Percentiles rank a stretch among this genome's conserved stretches.
Conservation (phyloP, 1,140 invertebrate species). For the Lordiphosa collinella region DNA sequence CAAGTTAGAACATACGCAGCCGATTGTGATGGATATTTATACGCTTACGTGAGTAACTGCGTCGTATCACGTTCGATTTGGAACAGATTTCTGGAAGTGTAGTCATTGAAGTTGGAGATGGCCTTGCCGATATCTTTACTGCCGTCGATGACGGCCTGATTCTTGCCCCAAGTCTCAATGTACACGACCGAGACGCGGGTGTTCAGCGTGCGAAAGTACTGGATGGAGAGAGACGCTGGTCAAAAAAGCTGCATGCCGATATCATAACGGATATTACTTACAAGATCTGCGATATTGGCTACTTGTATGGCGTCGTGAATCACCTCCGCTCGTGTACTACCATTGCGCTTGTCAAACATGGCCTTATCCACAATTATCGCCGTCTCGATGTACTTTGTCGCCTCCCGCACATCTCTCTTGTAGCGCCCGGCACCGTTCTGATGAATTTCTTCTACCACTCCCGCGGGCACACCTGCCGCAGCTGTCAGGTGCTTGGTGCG, state of each 20-base stretch:
- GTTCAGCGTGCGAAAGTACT: constrained; percentile 96
- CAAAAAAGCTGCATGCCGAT: not conserved
- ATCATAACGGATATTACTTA: constrained; percentile 81
- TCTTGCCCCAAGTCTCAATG: constrained; percentile 96
- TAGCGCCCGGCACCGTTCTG: constrained; percentile 80
- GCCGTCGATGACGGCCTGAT: constrained; percentile 89
- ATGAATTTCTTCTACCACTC: constrained; percentile 80
- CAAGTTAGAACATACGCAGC: not conserved
- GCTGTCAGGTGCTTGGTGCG: constrained; percentile 83
- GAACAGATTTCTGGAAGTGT: constrained; percentile 90
- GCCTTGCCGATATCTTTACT: constrained; percentile 92
- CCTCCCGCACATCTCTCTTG: constrained; percentile 90
- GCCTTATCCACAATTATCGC: constrained; percentile 95
- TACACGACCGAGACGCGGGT: constrained; percentile 96
- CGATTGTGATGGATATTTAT: not conserved
- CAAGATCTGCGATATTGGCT: constrained; percentile 97
- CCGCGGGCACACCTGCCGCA: constrained; percentile 58
- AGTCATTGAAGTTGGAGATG: constrained; percentile 93
- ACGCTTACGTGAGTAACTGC: constrained; percentile 93
- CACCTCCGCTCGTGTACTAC: constrained; percentile 92
- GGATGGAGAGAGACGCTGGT: constrained; percentile 18
- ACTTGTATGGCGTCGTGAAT: constrained; percentile 97
- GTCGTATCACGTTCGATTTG: constrained; percentile 93
- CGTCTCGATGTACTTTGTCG: constrained; percentile 95
- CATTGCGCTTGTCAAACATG: constrained; percentile 96